A percentile compares a stretch with the other conserved stretches of the same genome.
These are phyloP conservation scores for Protomyctophum bolini DNA, from an alignment of 2,113 vertebrate genomes.

Conservation along the genomic window DNA sequence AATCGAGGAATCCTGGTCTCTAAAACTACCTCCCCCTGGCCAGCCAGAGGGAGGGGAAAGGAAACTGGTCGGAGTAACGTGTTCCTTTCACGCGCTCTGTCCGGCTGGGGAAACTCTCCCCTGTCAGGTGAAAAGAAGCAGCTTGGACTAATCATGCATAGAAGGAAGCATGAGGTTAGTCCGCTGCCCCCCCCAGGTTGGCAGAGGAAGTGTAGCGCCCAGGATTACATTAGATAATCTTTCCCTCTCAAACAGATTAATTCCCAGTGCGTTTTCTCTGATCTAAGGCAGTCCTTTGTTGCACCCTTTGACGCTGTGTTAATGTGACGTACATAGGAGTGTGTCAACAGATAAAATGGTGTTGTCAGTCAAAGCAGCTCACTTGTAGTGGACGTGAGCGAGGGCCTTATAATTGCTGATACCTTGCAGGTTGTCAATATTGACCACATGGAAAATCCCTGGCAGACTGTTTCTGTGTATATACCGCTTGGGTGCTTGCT, in stretches of 20 bases:
- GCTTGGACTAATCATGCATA: too few species aligned
- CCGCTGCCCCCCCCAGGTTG: too few species aligned
- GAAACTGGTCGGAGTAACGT: too few species aligned
- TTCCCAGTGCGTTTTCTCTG: slow-evolving; percentile 31
- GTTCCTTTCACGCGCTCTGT: too few species aligned
- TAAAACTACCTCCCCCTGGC: too few species aligned
- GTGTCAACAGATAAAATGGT: slow-evolving; percentile 44
- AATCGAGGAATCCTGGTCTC: too few species aligned
- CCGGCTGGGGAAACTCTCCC: too few species aligned
- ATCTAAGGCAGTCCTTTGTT: slow-evolving; percentile 42
- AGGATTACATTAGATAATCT: slow-evolving; percentile 1
- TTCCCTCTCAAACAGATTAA: slow-evolving; percentile 41
- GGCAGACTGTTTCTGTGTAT: background rate
- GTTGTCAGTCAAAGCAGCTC: slow-evolving; percentile 45
- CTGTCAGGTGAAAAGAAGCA: too few species aligned
- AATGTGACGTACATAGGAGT: slow-evolving; percentile 21
- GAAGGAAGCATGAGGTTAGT: too few species aligned
- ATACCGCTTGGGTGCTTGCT: background rate
- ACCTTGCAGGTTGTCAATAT: slow-evolving; percentile 42
- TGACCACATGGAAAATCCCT: slow-evolving; percentile 26
- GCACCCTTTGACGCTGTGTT: slow-evolving; percentile 19
- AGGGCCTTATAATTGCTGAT: background rate
- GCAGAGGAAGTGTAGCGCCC: too few species aligned
- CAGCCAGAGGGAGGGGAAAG: too few species aligned
- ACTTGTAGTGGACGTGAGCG: slow-evolving; percentile 5